phyloP scores from a whole-genome alignment of 2,797 vertebrate species.

The Coranthus polyacanthus region DNA sequence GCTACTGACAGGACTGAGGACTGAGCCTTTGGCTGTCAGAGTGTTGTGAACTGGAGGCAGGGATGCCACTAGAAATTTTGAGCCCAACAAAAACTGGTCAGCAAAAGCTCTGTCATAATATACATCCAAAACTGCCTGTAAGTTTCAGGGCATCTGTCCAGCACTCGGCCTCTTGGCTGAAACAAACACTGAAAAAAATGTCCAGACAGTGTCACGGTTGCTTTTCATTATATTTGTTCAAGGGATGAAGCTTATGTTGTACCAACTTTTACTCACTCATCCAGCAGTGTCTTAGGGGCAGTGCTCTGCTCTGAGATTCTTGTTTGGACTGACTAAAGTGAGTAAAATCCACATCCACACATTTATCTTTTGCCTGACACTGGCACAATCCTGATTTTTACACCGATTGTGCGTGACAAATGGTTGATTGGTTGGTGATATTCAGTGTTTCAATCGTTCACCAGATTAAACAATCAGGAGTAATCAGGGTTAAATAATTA shows the following conservation, averaged over 20 bases:
- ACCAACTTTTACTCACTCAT: background rate
- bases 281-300: no score
- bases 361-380: no score
- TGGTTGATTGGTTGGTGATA: no score
- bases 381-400: no score
- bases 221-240: constrained; percentile 2
- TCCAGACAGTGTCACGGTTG: constrained; percentile 2
- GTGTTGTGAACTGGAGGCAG: constrained; percentile 27
- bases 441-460: no score
- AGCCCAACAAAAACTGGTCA: constrained; percentile 15
- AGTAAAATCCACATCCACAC: no score
- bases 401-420: no score
- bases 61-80: constrained; percentile 7
- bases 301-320: no score
- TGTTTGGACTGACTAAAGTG: no score
- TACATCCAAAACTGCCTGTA: constrained; percentile 6
- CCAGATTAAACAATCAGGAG: no score
- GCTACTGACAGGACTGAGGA: constrained; percentile 13
- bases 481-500: no score
- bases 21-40: constrained; percentile 31
- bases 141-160: constrained; percentile 12
- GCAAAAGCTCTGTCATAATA: constrained; percentile 25
- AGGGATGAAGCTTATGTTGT: background rate
- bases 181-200: background rate
- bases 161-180: background rate